Evolutionary conservation across 1,140 invertebrate genomes (phyloP).

Genomic region (Armadillidium nasatum): DNA sequence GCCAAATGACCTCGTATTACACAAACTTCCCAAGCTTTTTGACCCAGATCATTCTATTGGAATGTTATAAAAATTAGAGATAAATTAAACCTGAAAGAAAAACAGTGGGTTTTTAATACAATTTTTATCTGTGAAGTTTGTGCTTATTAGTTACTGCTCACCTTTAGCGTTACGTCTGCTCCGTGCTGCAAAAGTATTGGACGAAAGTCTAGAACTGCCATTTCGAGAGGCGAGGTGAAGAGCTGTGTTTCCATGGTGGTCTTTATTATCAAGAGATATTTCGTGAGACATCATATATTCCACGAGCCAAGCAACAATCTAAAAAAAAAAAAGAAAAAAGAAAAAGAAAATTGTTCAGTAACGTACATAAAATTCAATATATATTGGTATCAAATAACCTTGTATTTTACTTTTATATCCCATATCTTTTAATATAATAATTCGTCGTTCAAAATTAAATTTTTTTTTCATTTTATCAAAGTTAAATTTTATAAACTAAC

Average conservation of each 20-base stretch:
- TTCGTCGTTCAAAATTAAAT: too few relatives aligned
- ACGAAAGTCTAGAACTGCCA: slow-evolving; percentile 45
- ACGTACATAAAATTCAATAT: too few relatives aligned
- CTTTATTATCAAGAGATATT: slow-evolving; percentile 46
- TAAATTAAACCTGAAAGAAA: too few relatives aligned
- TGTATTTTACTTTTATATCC: too few relatives aligned
- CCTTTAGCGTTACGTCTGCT: slow-evolving; percentile 46
- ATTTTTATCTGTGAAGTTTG: too few relatives aligned
- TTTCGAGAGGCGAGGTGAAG: slow-evolving; percentile 49
- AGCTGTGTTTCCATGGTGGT: slow-evolving; percentile 49
- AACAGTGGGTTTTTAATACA: too few relatives aligned
- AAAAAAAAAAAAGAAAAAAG: neutral
- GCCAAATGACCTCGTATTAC: slow-evolving; percentile 39
- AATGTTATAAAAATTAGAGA: neutral
- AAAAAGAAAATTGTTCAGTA: too few relatives aligned
- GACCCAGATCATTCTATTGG: slow-evolving; percentile 42
- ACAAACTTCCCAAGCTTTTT: slow-evolving; percentile 44
- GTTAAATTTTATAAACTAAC: slow-evolving; percentile 25
- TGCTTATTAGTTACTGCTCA: too few relatives aligned
- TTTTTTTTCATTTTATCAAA: too few relatives aligned
- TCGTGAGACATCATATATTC: slow-evolving; percentile 44
- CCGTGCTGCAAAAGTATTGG: slow-evolving; percentile 46
- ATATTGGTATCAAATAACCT: too few relatives aligned
- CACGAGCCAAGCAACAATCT: slow-evolving; percentile 45
- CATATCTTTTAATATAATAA: too few relatives aligned